A percentile compares a stretch with the other conserved stretches of the same genome.
Evolutionary conservation across 2,888 invertebrate species (phyloP).

Genomic region (Epirrhoe tristata): DNA sequence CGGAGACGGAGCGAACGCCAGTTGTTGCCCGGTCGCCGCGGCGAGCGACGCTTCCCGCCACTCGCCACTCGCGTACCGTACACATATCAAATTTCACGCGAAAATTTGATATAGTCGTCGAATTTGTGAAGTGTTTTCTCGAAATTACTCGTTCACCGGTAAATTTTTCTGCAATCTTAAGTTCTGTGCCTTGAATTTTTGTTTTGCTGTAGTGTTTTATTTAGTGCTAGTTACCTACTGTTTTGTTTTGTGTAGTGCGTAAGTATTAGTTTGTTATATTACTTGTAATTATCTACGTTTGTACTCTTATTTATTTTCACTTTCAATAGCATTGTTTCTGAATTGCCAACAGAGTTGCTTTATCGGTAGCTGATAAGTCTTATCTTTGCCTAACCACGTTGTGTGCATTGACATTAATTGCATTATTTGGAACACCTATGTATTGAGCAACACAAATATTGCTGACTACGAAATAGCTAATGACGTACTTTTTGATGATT

Average conservation of each 20-base stretch:
- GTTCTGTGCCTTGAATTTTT: slow-evolving; percentile 62
- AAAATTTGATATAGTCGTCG: slow-evolving; percentile 84
- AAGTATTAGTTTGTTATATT: slow-evolving; percentile 51
- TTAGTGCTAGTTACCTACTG: slow-evolving; percentile 68
- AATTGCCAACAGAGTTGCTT: slow-evolving; percentile 78
- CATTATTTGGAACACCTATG: slow-evolving; percentile 56
- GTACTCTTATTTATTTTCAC: slow-evolving; percentile 44
- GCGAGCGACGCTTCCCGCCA: slow-evolving; percentile 59
- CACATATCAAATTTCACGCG: slow-evolving; percentile 84
- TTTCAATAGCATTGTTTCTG: slow-evolving; percentile 52
- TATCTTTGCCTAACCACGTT: slow-evolving; percentile 63
- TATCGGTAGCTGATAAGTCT: slow-evolving; percentile 76
- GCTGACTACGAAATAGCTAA: not conserved
- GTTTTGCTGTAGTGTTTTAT: slow-evolving; percentile 74
- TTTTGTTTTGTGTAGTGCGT: slow-evolving; percentile 73
- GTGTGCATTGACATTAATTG: slow-evolving; percentile 62
- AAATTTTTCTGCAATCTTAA: slow-evolving; percentile 56
- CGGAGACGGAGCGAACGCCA: slow-evolving; percentile 72
- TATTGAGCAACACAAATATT: slow-evolving; percentile 12
- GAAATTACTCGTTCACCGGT: slow-evolving; percentile 70
- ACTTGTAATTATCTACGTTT: not conserved
- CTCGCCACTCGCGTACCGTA: slow-evolving; percentile 60
- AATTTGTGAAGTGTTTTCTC: slow-evolving; percentile 72
- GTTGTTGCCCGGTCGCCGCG: slow-evolving; percentile 74
- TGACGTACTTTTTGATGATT: not conserved